Percentiles rank a stretch among this genome's conserved stretches.
These are phyloP conservation scores for Cheilosia grossa DNA, from an alignment of 2,888 invertebrate genomes.

Conservation along the genomic window DNA sequence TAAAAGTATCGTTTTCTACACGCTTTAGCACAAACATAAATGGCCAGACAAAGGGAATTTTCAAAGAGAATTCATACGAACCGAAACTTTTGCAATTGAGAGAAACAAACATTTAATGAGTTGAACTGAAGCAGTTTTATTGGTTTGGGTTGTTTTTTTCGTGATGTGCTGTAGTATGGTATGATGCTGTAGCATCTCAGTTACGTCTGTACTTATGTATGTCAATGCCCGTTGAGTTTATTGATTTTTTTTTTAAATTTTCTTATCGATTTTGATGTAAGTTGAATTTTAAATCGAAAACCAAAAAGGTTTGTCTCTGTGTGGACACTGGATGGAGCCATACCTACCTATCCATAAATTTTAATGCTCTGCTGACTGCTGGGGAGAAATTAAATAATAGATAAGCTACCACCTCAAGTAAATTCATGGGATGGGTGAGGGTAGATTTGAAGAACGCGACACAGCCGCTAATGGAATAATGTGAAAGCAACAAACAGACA, in stretches of 20 bases:
- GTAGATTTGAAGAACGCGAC: neutral
- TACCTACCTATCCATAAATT: no score
- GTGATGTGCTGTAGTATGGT: neutral
- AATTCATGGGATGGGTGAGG: no score
- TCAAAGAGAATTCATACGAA: slow-evolving; percentile 29
- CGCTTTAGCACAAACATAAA: slow-evolving; percentile 64
- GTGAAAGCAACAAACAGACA: neutral
- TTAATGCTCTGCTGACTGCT: no score
- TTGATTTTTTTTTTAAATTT: slow-evolving; percentile 25
- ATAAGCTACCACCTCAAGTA: no score
- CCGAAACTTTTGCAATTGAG: slow-evolving; percentile 44
- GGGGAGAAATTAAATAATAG: no score
- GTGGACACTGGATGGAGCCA: neutral
- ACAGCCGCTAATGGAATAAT: neutral
- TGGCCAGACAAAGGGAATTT: slow-evolving; percentile 62
- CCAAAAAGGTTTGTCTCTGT: neutral
- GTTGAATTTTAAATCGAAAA: slow-evolving; percentile 3
- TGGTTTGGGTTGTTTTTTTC: slow-evolving; percentile 1
- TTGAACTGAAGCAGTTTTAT: slow-evolving; percentile 24
- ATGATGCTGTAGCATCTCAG: neutral
- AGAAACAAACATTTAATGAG: slow-evolving; percentile 5
- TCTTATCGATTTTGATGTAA: slow-evolving; percentile 23
- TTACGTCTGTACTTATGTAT: slow-evolving; percentile 5
- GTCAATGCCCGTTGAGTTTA: slow-evolving; percentile 38
- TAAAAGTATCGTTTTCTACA: slow-evolving; percentile 69